Percentiles rank a stretch among this genome's conserved stretches.
phyloP scores from a whole-genome alignment of 1,140 invertebrate species.

The Acyrthosiphon pisum region DNA sequence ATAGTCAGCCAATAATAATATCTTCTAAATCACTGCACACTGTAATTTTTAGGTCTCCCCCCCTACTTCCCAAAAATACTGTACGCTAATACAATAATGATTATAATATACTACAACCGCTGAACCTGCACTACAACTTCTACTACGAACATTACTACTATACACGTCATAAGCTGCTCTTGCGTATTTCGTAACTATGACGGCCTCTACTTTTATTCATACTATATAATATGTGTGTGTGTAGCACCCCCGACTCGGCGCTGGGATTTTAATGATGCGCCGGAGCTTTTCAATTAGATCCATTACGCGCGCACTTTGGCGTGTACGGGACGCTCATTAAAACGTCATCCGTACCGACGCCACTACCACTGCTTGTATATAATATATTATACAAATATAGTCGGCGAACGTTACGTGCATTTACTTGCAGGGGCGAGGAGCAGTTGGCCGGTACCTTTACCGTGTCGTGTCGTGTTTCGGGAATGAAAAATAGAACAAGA shows the following conservation, averaged over 20 bases:
- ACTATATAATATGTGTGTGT: not conserved
- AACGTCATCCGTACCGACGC: slow-evolving; percentile 8
- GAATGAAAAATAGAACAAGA: slow-evolving; percentile 17
- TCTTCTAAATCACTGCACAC: not conserved
- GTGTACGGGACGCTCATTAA: slow-evolving; percentile 24
- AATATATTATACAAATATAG: slow-evolving; percentile 27
- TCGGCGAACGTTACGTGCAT: not conserved
- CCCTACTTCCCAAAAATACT: not conserved
- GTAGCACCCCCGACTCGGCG: not conserved
- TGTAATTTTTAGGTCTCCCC: not conserved
- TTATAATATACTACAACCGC: not conserved
- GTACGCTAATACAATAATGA: not conserved
- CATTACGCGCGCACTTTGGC: slow-evolving; percentile 24
- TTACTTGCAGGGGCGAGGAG: not conserved
- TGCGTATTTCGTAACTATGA: not conserved
- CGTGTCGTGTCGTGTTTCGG: not conserved
- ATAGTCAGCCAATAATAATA: not conserved
- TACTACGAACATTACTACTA: not conserved
- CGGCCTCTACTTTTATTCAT: not conserved
- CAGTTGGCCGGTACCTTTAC: slow-evolving; percentile 10
- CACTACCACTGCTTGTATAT: not conserved
- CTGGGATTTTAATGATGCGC: slow-evolving; percentile 42
- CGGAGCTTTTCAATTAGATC: slow-evolving; percentile 41
- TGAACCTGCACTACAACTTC: not conserved
- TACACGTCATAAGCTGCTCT: not conserved